Evolutionary conservation across 1,140 invertebrate species (phyloP).

Genomic region (Drosophila pallidifrons): DNA sequence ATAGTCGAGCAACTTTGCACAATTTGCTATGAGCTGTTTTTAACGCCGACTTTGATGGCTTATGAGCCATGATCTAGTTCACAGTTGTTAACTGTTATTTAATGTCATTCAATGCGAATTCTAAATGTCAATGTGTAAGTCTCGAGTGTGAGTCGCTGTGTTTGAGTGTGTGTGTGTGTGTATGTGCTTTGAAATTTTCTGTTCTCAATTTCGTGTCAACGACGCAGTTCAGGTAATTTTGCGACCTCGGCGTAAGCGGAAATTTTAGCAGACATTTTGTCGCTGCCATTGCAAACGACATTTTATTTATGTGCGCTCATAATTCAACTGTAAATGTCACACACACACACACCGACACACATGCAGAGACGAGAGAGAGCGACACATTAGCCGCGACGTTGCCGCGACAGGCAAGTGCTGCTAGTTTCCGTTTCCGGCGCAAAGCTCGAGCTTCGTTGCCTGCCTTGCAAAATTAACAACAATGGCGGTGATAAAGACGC

Average conservation of each 20-base stretch:
- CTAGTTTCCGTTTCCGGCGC: slow-evolving; percentile 80
- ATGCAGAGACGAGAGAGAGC: slow-evolving; percentile 3
- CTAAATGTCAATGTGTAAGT: slow-evolving; percentile 51
- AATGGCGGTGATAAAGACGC: slow-evolving; percentile 81
- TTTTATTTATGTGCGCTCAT: slow-evolving; percentile 80
- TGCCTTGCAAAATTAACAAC: slow-evolving; percentile 80
- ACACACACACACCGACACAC: slow-evolving; percentile 43
- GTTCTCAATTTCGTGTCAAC: slow-evolving; percentile 78
- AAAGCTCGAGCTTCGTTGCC: slow-evolving; percentile 54
- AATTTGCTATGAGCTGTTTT: not conserved
- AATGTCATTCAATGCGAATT: slow-evolving; percentile 18
- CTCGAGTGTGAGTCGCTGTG: not conserved
- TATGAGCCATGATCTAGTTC: slow-evolving; percentile 21
- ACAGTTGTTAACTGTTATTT: slow-evolving; percentile 43
- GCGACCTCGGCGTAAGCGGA: slow-evolving; percentile 40
- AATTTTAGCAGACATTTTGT: slow-evolving; percentile 79
- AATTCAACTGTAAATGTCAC: slow-evolving; percentile 79
- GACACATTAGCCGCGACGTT: slow-evolving; percentile 62
- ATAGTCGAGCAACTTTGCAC: not conserved
- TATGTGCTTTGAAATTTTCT: slow-evolving; percentile 7
- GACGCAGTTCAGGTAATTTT: slow-evolving; percentile 80
- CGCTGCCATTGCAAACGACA: slow-evolving; percentile 62
- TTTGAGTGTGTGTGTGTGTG: not conserved
- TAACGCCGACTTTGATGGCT: slow-evolving; percentile 63
- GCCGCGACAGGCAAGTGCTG: slow-evolving; percentile 67